These are phyloP conservation scores for Parus major DNA, from an alignment of 2,113 vertebrate species.

Conservation along the genomic window DNA sequence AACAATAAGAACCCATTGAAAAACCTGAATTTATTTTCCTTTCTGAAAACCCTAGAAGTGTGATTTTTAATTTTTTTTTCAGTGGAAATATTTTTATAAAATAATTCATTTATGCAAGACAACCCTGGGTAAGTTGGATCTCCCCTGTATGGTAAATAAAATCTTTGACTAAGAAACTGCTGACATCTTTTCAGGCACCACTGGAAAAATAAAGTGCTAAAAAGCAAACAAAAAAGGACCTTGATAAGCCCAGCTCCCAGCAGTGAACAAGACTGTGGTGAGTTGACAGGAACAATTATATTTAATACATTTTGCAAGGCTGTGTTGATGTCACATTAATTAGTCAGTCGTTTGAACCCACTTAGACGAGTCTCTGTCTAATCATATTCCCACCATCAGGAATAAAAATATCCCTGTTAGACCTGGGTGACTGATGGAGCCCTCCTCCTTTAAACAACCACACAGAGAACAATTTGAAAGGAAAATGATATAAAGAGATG, in stretches of 20 bases:
- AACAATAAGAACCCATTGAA: background rate
- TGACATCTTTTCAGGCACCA: background rate
- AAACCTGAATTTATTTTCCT: background rate
- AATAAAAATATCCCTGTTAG: background rate
- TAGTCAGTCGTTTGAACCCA: background rate
- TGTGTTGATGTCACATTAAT: slow-evolving; percentile 20
- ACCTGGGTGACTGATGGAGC: background rate
- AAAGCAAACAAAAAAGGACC: background rate
- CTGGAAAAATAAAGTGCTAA: background rate
- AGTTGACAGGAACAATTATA: slow-evolving; percentile 18
- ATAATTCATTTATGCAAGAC: background rate
- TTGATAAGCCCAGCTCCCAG: background rate
- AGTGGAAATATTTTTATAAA: background rate
- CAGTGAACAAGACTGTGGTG: background rate
- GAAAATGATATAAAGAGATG: background rate
- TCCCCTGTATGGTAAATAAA: background rate
- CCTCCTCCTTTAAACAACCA: background rate
- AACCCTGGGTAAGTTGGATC: background rate
- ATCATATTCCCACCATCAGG: background rate
- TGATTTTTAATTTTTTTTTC: background rate
- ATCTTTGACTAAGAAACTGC: background rate
- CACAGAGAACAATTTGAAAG: background rate
- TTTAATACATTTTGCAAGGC: background rate
- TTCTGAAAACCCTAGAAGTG: background rate
- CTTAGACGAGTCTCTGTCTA: background rate